Base-by-base conservation (phyloP, 2,113 vertebrate species). In the Limanda limanda region DNA sequence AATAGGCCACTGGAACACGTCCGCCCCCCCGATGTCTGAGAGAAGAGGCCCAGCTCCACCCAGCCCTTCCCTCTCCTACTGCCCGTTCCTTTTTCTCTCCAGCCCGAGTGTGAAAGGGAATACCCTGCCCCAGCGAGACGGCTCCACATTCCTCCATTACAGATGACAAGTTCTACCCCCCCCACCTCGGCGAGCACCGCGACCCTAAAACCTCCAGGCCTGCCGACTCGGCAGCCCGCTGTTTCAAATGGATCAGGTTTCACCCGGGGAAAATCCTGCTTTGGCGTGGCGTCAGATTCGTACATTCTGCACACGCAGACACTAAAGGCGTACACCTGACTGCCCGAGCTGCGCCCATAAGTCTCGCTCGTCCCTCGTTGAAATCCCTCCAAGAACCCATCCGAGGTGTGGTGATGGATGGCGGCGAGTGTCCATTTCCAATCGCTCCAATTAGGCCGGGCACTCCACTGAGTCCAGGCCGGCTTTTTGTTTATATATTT, bases 71-170 rank as follows among this genome's bases (percentile, higher is more conserved):
- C 71, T 81, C 40, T 17, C 58, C 79, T 73, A 25, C 5, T 78
- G 66, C 71, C 78, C 18, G 51, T 72, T 85, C 70, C 72, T 78
- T 76, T 75, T 74, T 67, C 52, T 72, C 55, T 83, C 78, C 51
- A 67, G 57, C 69, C 45, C 40, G 2, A 55, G 56, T 76, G 76
- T 88, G 92, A 92, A 92, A 91, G 73, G 71, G 87, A 88, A 93
- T 89, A 92, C 85, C 81, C 74, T 78, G 80, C 87, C 70, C 80
- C 80, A 77, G 74, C 48, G 64, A 88, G 81, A 88, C 62, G 79
- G 78, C 83, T 88, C 86, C 83, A 83, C 87, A 89, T 92, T 93
- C 89, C 89, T 91, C 78, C 83, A 85, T 86, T 90, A 86, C 88
- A 87, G 82, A 88, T 87, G 88, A 94, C 83, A 86, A 82, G 86